phyloP scores from a whole-genome alignment of 1,140 invertebrate genomes.

The Drosophila varians region DNA sequence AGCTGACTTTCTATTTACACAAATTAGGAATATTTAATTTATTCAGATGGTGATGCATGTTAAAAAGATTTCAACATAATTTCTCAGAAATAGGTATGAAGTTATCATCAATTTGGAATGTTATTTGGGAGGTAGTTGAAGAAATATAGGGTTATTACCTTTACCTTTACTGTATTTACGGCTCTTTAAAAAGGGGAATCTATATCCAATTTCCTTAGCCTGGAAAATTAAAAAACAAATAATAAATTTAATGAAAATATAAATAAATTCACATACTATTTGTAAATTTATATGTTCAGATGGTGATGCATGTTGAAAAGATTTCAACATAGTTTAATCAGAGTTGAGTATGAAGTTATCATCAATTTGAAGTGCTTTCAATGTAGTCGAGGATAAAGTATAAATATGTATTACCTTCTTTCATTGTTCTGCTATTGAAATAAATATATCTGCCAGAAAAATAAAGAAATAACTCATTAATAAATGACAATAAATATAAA shows the following conservation, averaged over 20 bases:
- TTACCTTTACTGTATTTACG: too few species aligned
- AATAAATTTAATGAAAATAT: neutral
- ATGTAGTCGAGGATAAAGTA: too few species aligned
- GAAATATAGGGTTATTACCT: slow-evolving; percentile 9
- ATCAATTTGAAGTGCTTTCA: too few species aligned
- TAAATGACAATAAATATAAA: neutral
- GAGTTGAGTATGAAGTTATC: slow-evolving; percentile 34
- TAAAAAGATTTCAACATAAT: slow-evolving; percentile 50
- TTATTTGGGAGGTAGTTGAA: neutral
- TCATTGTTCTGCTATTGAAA: too few species aligned
- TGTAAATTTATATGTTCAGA: slow-evolving; percentile 16
- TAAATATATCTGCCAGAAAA: too few species aligned
- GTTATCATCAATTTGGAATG: slow-evolving; percentile 23
- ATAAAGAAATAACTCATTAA: neutral
- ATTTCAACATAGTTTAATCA: slow-evolving; percentile 52
- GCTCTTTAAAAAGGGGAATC: too few species aligned
- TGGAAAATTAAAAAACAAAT: too few species aligned
- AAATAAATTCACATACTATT: too few species aligned
- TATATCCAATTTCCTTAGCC: too few species aligned
- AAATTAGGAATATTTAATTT: too few species aligned
- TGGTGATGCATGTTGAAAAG: slow-evolving; percentile 60
- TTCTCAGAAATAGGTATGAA: slow-evolving; percentile 43
- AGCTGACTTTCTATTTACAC: too few species aligned
- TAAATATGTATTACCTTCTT: too few species aligned
- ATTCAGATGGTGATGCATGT: slow-evolving; percentile 66